phyloP scores from a whole-genome alignment of 2,888 invertebrate genomes.

The Clusia tigrina region DNA sequence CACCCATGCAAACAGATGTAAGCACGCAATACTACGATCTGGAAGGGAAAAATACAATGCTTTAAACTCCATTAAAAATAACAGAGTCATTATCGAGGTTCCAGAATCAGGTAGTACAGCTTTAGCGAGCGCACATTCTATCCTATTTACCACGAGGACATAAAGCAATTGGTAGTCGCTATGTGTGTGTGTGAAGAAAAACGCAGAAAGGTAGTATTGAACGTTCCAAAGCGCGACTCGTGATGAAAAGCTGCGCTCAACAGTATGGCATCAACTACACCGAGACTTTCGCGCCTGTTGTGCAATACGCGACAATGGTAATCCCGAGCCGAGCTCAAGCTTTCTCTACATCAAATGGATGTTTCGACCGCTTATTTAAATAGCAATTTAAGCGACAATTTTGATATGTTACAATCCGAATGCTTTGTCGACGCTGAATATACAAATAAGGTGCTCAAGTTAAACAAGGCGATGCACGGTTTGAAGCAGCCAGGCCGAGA shows the following conservation, averaged over 20 bases:
- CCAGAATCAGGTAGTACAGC: constrained; percentile 9
- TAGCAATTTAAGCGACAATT: constrained; percentile 34
- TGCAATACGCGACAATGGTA: constrained; percentile 33
- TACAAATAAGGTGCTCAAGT: constrained; percentile 26
- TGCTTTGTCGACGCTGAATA: constrained; percentile 15
- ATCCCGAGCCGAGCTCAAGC: constrained; percentile 33
- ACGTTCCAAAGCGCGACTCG: constrained; percentile 30
- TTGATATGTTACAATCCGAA: constrained; percentile 35
- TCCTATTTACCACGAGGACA: constrained; percentile 23
- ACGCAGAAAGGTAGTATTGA: constrained; percentile 30
- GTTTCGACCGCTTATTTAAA: constrained; percentile 39
- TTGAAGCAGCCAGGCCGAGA: constrained; percentile 41
- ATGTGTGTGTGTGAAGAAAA: no score
- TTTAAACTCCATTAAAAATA: no score
- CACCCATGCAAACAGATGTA: no score
- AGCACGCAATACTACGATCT: no score
- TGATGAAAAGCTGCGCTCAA: constrained; percentile 35
- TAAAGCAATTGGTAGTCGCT: constrained; percentile 33
- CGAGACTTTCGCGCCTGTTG: constrained; percentile 38
- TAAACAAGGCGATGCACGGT: constrained; percentile 40
- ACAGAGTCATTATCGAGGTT: background rate
- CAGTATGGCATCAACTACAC: constrained; percentile 31
- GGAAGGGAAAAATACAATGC: no score
- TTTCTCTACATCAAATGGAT: constrained; percentile 39
- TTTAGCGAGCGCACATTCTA: background rate